Evolutionary conservation across 2,113 vertebrate species (phyloP).

Genomic region (Orientallactaga bullata): DNA sequence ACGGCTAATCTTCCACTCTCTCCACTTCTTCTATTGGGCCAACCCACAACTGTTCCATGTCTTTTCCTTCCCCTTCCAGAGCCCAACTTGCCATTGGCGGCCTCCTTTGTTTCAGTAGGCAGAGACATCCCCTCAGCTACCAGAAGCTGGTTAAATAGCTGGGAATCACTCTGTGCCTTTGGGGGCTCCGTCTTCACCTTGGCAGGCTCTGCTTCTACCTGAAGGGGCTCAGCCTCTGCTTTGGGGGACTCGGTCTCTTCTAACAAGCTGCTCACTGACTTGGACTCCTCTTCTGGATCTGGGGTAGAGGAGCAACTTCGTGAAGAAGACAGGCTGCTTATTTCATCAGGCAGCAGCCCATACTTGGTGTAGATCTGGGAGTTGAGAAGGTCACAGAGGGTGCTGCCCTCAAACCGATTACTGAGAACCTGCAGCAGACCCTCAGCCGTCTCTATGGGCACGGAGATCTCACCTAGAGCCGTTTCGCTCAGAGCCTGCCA

Average conservation of each 20-base stretch:
- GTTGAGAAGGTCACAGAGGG: conserved; percentile 88
- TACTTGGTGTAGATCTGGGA: conserved; percentile 91
- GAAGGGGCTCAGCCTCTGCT: conserved; percentile 80
- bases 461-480: conserved; percentile 86
- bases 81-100: conserved; percentile 87
- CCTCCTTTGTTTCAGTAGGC: conserved; percentile 88
- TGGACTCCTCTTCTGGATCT: conserved; percentile 57
- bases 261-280: background rate
- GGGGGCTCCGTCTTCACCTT: conserved; percentile 83
- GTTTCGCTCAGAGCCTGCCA: conserved; percentile 85
- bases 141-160: conserved; percentile 89
- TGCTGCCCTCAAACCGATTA: conserved; percentile 87
- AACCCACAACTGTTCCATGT: background rate
- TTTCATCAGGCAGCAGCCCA: background rate
- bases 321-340: background rate
- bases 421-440: conserved; percentile 90
- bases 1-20: background rate
- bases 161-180: conserved; percentile 73
- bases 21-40: background rate
- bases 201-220: conserved; percentile 78
- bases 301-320: conserved; percentile 49
- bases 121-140: conserved; percentile 88
- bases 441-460: conserved; percentile 87
- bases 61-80: background rate
- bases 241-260: conserved; percentile 82